A percentile compares a stretch with the other conserved stretches of the same genome.
phyloP scores from a whole-genome alignment of 2,888 invertebrate species.

The Elmis aenea region DNA sequence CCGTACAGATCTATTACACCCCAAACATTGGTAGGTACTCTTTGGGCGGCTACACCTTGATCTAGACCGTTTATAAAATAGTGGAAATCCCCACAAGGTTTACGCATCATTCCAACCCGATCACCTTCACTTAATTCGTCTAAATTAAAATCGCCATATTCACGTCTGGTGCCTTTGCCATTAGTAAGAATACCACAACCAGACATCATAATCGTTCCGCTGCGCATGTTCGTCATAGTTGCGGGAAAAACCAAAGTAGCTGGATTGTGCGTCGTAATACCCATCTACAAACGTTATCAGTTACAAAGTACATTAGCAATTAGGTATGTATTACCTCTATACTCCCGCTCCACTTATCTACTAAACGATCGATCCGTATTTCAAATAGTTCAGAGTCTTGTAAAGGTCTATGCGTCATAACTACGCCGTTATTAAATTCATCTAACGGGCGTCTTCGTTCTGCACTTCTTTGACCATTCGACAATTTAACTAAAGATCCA shows the following conservation, averaged over 20 bases:
- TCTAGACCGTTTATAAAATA: conserved; percentile 91
- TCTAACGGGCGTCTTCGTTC: conserved; percentile 83
- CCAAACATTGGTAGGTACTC: conserved; percentile 79
- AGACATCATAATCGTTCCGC: conserved; percentile 93
- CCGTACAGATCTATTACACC: conserved; percentile 94
- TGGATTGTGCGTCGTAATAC: conserved; percentile 91
- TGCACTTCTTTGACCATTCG: conserved; percentile 76
- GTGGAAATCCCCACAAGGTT: conserved; percentile 78
- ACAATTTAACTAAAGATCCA: conserved; percentile 81
- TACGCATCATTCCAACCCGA: conserved; percentile 86
- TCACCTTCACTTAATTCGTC: conserved; percentile 92
- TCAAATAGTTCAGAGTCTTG: conserved; percentile 89
- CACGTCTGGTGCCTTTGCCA: conserved; percentile 88
- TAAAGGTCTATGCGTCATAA: conserved; percentile 87
- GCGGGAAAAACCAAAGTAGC: conserved; percentile 86
- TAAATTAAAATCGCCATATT: conserved; percentile 90
- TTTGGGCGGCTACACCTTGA: conserved; percentile 84
- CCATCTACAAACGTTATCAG: conserved; percentile 54
- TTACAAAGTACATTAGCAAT: conserved; percentile 1
- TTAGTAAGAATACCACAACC: conserved; percentile 95
- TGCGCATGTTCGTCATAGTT: conserved; percentile 95
- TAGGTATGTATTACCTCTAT: conserved; percentile 58
- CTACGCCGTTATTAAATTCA: conserved; percentile 94
- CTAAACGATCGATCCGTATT: conserved; percentile 87
- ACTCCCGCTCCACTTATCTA: conserved; percentile 94